A percentile compares a stretch with the other conserved stretches of the same genome.
Conservation (phyloP, 2,113 vertebrate genomes). For the Crypturellus undulatus region DNA sequence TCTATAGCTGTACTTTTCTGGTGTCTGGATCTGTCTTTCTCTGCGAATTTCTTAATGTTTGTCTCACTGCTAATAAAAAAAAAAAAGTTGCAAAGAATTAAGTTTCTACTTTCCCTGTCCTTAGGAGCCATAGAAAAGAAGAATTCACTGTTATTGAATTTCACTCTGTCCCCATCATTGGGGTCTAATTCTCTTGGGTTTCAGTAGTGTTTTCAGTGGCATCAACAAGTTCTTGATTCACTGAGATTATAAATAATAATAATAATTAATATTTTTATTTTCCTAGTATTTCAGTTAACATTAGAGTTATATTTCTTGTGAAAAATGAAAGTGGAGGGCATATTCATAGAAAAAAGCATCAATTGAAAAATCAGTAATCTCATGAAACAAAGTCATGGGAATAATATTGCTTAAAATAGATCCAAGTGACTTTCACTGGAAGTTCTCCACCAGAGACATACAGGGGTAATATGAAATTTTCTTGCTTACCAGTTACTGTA, state of each 20-base stretch:
- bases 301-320: background rate
- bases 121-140: background rate
- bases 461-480: background rate
- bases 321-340: background rate
- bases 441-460: background rate
- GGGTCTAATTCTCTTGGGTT: background rate
- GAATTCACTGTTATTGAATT: background rate
- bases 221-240: background rate
- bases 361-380: background rate
- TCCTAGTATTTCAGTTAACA: background rate
- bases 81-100: slow-evolving; percentile 2
- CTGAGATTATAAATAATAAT: background rate
- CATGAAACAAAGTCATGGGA: background rate
- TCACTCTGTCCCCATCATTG: background rate
- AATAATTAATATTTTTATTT: background rate
- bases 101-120: background rate
- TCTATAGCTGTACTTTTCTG: slow-evolving; percentile 54
- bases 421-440: background rate
- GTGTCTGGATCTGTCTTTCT: slow-evolving; percentile 56
- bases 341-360: background rate
- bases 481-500: background rate
- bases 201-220: background rate
- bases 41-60: slow-evolving; percentile 51
- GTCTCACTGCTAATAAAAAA: slow-evolving; percentile 12
- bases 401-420: background rate